A percentile compares a stretch with the other conserved stretches of the same genome.
phyloP scores from a whole-genome alignment of 2,113 vertebrate species.

The Cinclus cinclus region DNA sequence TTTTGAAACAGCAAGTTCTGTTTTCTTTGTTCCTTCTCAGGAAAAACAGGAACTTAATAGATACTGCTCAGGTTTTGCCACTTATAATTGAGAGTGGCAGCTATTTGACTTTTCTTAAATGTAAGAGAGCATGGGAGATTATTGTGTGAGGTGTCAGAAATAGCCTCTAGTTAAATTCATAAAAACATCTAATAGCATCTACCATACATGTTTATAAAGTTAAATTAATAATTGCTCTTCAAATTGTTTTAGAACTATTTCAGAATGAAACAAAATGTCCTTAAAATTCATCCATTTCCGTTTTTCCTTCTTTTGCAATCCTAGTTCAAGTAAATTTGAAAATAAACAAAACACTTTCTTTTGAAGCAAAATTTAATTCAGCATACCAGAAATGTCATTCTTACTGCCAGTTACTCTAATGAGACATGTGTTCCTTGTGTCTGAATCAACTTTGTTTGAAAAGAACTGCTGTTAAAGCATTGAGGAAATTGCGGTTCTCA shows the following conservation, averaged over 20 bases:
- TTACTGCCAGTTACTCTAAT: background rate
- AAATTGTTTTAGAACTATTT: background rate
- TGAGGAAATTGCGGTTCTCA: background rate
- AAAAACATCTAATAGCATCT: background rate
- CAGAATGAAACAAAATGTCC: background rate
- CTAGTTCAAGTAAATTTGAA: constrained; percentile 2
- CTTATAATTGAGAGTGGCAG: background rate
- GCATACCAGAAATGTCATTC: constrained; percentile 7
- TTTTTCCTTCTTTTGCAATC: background rate
- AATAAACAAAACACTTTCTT: constrained; percentile 11
- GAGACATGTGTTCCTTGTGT: background rate
- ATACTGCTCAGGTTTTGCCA: background rate
- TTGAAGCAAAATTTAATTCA: background rate
- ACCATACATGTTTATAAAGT: background rate
- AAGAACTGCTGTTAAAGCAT: background rate
- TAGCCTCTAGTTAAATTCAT: background rate
- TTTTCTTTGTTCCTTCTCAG: background rate
- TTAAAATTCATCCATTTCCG: background rate
- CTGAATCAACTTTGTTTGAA: constrained; percentile 1
- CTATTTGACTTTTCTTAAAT: background rate
- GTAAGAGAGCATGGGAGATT: background rate
- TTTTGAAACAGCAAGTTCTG: background rate
- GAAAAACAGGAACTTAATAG: background rate
- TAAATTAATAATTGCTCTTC: background rate
- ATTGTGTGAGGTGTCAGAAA: background rate